These are phyloP conservation scores for Stegastes partitus DNA, from an alignment of 2,113 vertebrate species.

Conservation along the genomic window DNA sequence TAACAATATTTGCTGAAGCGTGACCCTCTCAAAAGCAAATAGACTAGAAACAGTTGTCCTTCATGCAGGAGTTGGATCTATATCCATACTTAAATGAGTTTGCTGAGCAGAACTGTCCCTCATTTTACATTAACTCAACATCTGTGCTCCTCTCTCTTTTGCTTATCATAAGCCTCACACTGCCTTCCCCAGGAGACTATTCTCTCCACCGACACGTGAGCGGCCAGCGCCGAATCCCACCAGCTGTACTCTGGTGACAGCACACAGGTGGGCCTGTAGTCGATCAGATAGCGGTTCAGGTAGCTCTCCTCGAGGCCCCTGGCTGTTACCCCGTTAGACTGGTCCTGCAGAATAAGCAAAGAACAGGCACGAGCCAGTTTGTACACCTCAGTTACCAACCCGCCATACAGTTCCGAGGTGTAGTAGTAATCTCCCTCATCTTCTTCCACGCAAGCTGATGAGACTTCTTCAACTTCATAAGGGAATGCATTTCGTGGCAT, in stretches of 20 bases:
- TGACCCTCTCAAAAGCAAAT: not conserved
- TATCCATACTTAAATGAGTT: not conserved
- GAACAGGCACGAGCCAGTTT: slow-evolving; percentile 76
- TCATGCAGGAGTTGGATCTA: not conserved
- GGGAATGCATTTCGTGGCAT: slow-evolving; percentile 63
- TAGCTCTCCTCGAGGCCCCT: slow-evolving; percentile 85
- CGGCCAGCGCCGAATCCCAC: slow-evolving; percentile 74
- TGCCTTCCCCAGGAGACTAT: slow-evolving; percentile 78
- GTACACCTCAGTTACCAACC: slow-evolving; percentile 76
- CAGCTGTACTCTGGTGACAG: slow-evolving; percentile 88
- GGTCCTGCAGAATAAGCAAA: slow-evolving; percentile 81
- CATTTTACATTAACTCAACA: slow-evolving; percentile 49
- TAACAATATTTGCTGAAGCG: not conserved
- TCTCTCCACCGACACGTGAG: slow-evolving; percentile 70
- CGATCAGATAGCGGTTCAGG: slow-evolving; percentile 84
- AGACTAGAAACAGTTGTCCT: not conserved
- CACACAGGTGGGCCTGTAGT: slow-evolving; percentile 80
- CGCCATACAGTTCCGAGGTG: slow-evolving; percentile 84
- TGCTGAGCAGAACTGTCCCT: not conserved
- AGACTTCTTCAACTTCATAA: slow-evolving; percentile 74
- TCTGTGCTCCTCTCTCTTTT: slow-evolving; percentile 43
- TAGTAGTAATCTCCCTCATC: slow-evolving; percentile 86
- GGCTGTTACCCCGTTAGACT: slow-evolving; percentile 70
- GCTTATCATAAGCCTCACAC: slow-evolving; percentile 45
- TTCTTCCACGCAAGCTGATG: slow-evolving; percentile 73